A percentile compares a stretch with the other conserved stretches of the same genome.
phyloP scores from a whole-genome alignment of 2,888 invertebrate genomes.

The Polydrusus tereticollis region DNA sequence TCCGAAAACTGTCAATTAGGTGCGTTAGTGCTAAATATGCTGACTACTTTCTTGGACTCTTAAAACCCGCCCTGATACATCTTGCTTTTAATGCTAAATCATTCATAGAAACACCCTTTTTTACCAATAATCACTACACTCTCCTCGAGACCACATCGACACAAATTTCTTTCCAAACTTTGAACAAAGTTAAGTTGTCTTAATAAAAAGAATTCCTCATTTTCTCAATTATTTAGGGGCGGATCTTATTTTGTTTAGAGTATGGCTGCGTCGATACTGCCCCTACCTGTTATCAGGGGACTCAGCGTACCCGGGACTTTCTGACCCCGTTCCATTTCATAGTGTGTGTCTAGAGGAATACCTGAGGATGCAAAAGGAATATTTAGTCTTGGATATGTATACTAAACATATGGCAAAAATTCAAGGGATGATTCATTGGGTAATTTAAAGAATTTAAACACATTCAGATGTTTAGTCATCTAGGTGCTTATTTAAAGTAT shows the following conservation, averaged over 20 bases:
- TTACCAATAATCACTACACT: slow-evolving; percentile 14
- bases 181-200: slow-evolving; percentile 22
- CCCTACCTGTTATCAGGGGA: slow-evolving; percentile 76
- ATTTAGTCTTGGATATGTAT: neutral
- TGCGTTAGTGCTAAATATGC: too few species aligned
- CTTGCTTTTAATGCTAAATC: neutral
- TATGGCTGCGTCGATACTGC: slow-evolving; percentile 63
- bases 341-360: slow-evolving; percentile 82
- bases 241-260: slow-evolving; percentile 55
- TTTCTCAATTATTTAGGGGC: slow-evolving; percentile 11
- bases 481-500: too few species aligned
- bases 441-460: too few species aligned
- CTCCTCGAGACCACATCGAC: neutral
- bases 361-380: slow-evolving; percentile 66
- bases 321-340: slow-evolving; percentile 84
- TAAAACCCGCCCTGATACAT: neutral
- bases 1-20: too few species aligned
- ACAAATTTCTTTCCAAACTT: neutral
- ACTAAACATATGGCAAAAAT: slow-evolving; percentile 4
- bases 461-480: too few species aligned
- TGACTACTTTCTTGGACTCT: too few species aligned
- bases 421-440: too few species aligned
- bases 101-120: neutral
- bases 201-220: neutral
- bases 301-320: slow-evolving; percentile 83